A percentile compares a stretch with the other conserved stretches of the same genome.
Evolutionary conservation across 2,888 invertebrate species (phyloP).

Genomic region (Drosophila anomelani): DNA sequence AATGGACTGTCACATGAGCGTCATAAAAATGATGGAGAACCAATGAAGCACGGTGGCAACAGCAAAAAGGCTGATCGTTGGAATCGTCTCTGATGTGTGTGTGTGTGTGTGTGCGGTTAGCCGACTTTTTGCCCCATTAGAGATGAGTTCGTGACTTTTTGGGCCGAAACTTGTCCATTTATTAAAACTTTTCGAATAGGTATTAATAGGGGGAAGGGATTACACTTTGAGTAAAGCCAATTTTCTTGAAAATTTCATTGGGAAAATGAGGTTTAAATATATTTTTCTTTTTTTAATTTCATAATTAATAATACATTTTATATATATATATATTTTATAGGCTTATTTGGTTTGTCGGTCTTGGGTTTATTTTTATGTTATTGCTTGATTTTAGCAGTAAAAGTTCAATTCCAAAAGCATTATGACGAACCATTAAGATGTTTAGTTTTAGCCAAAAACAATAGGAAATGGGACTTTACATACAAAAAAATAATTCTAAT

Average conservation of each 20-base stretch:
- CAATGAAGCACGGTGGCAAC: slow-evolving; percentile 36
- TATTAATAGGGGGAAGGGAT: slow-evolving; percentile 7
- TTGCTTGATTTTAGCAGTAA: not conserved
- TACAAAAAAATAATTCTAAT: not conserved
- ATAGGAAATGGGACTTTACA: not conserved
- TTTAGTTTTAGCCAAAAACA: not conserved
- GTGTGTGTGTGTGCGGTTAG: slow-evolving; percentile 9
- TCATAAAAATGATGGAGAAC: slow-evolving; percentile 77
- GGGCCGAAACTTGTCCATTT: slow-evolving; percentile 15
- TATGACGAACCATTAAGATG: not conserved
- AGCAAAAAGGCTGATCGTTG: slow-evolving; percentile 60
- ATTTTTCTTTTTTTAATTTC: not conserved
- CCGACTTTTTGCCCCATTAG: slow-evolving; percentile 17
- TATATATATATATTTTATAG: too few relatives aligned
- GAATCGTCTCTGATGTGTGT: slow-evolving; percentile 6
- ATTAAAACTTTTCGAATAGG: slow-evolving; percentile 13
- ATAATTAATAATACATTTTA: too few relatives aligned
- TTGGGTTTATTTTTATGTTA: not conserved
- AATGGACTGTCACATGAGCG: slow-evolving; percentile 79
- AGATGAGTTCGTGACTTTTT: slow-evolving; percentile 17
- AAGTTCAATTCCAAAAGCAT: not conserved
- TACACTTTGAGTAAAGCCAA: not conserved
- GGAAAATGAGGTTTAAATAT: not conserved
- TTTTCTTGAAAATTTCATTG: not conserved
- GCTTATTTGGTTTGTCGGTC: too few relatives aligned